Base-by-base conservation (phyloP, 2,888 invertebrate species). In the Gandaritis pyraliata region DNA sequence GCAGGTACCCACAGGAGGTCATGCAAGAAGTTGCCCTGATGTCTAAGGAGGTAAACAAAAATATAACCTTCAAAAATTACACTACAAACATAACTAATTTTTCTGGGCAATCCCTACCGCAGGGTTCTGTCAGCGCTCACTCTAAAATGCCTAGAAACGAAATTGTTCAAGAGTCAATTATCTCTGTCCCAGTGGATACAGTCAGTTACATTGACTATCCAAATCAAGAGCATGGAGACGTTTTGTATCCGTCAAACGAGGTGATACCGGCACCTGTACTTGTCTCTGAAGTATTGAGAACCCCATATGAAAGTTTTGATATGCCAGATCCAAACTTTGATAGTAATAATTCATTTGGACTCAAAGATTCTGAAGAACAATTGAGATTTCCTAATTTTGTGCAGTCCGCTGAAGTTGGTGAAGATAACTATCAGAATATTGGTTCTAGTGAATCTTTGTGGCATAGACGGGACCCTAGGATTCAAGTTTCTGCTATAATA, bases 1-100 rank as follows among this genome's bases (percentile, higher is more conserved):
- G 94, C 80, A 85, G 93, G 64, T 95, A 95, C 72, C 94, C 94
- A 5, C 64, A 76, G 8, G 88, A 92, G 66, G 91, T 94, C 1
- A 94, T 94, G 94, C 80, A 84, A 47, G 91, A 93, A 72, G 89
- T 94, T 11, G 81, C 88, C 0, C 81, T 86, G 62, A 75, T 94
- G 4, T 90, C 93, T 3, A 73, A 83, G 62, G 93, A 93, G 74
- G 91, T 94, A 96, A 80, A 69, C 65, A 64, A 33, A 64, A 61
- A 36, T 49, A 29, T 53, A 51, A 53, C 53, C 45, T 39, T 10
- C 8, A 45, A 52, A 33, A 36, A 52, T 29, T 13, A 49, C 33
- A 11, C 3, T 5, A 18, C 39, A 45, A 48, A 38, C 4, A 15
- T 33, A 36, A 13, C 10, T 41, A 8, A 18, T 38, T 18, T 16